Conservation (phyloP, 2,888 invertebrate genomes). For the Chromoteleia sp. region DNA sequence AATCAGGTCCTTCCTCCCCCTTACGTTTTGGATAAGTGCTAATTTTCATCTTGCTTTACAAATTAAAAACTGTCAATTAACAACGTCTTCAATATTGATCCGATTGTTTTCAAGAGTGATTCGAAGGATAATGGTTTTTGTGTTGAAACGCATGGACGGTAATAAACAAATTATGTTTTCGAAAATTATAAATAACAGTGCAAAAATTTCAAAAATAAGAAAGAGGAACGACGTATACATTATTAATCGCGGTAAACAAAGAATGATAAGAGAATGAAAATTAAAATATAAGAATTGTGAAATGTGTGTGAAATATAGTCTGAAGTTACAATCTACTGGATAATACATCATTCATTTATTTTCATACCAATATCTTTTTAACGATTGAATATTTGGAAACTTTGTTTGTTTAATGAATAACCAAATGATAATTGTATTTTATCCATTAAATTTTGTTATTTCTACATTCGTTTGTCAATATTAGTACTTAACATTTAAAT, state of each 20-base stretch:
- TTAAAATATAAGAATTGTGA: not conserved
- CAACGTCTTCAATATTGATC: slow-evolving; percentile 20
- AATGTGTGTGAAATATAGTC: no score
- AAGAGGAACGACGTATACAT: no score
- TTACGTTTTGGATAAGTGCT: slow-evolving; percentile 43
- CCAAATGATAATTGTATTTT: not conserved
- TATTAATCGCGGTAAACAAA: no score
- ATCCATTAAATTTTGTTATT: not conserved
- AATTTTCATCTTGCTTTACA: slow-evolving; percentile 63
- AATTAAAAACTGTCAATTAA: slow-evolving; percentile 62
- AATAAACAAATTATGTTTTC: not conserved
- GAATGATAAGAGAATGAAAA: not conserved
- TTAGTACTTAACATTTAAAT: not conserved
- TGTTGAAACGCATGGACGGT: not conserved
- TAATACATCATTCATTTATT: not conserved
- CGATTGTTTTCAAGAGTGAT: no score
- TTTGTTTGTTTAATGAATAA: not conserved
- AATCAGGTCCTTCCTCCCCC: slow-evolving; percentile 58
- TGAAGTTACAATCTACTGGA: no score
- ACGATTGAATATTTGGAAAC: not conserved
- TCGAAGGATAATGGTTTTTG: not conserved
- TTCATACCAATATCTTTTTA: not conserved
- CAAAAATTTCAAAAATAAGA: not conserved
- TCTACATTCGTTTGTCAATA: not conserved
- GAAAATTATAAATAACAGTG: not conserved